These are phyloP conservation scores for Micronycteris hirsuta DNA, from an alignment of 2,113 vertebrate species.

Conservation along the genomic window DNA sequence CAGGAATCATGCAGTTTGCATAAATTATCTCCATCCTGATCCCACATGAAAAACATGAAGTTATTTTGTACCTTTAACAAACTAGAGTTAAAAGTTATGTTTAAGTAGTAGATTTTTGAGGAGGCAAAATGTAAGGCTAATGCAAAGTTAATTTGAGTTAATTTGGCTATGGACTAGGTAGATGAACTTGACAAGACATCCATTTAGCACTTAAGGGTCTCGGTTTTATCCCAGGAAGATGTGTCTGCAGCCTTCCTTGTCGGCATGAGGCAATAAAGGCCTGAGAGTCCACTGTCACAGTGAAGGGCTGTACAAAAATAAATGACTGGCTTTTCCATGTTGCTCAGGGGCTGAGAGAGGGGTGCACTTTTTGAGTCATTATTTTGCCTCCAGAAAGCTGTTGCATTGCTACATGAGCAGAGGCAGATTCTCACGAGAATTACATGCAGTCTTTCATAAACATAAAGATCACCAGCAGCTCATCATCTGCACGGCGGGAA, in stretches of 20 bases:
- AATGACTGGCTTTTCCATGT: background rate
- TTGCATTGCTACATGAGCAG: background rate
- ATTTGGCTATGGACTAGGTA: background rate
- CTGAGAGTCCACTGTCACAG: background rate
- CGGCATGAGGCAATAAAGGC: background rate
- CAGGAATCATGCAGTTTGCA: fast-evolving
- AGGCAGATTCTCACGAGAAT: background rate
- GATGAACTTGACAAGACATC: background rate
- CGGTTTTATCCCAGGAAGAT: background rate
- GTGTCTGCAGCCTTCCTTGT: background rate
- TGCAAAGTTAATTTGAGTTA: background rate
- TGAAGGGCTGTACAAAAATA: background rate
- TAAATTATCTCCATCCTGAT: no score
- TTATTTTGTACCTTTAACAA: background rate
- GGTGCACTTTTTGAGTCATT: background rate
- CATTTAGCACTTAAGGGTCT: background rate
- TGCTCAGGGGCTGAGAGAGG: background rate
- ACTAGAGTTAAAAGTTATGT: background rate
- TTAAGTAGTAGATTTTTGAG: background rate
- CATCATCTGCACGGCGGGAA: background rate
- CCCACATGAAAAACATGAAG: background rate
- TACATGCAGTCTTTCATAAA: background rate
- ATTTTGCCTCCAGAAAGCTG: constrained; percentile 13
- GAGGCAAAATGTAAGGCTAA: background rate
- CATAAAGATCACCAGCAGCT: background rate